A percentile compares a stretch with the other conserved stretches of the same genome.
Conservation (phyloP, 2,113 vertebrate species). For the Trematocara unimaculatum region DNA sequence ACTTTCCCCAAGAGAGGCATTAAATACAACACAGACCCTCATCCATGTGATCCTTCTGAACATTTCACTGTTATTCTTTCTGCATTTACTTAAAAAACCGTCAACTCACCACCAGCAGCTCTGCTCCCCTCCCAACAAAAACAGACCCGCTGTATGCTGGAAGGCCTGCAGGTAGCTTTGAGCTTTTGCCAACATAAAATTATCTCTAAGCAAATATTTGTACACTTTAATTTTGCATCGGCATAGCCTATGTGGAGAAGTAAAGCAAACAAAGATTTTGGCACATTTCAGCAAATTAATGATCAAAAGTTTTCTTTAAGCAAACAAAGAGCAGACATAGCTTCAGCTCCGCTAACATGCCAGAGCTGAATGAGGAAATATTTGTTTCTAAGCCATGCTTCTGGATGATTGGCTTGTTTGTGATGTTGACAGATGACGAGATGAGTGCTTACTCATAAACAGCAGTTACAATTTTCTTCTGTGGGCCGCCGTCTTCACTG, state of each 20-base stretch:
- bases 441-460: conserved; percentile 54
- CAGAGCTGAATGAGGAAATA: background rate
- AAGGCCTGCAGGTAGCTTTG: background rate
- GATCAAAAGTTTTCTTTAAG: background rate
- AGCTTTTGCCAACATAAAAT: background rate
- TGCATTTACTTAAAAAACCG: background rate
- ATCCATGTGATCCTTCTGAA: background rate
- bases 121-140: background rate
- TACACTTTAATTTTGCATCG: background rate
- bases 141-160: background rate
- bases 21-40: background rate
- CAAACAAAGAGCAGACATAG: background rate
- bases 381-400: background rate
- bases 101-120: background rate
- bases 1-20: background rate
- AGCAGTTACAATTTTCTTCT: conserved; percentile 53
- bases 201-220: conserved; percentile 32
- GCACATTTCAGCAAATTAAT: conserved; percentile 1
- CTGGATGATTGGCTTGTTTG: background rate
- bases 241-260: background rate
- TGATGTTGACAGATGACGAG: background rate
- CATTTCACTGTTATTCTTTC: background rate
- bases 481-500: background rate
- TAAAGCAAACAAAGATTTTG: conserved; percentile 8
- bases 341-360: background rate